Evolutionary conservation across 2,888 invertebrate genomes (phyloP).

Genomic region (Mycogona germanica): DNA sequence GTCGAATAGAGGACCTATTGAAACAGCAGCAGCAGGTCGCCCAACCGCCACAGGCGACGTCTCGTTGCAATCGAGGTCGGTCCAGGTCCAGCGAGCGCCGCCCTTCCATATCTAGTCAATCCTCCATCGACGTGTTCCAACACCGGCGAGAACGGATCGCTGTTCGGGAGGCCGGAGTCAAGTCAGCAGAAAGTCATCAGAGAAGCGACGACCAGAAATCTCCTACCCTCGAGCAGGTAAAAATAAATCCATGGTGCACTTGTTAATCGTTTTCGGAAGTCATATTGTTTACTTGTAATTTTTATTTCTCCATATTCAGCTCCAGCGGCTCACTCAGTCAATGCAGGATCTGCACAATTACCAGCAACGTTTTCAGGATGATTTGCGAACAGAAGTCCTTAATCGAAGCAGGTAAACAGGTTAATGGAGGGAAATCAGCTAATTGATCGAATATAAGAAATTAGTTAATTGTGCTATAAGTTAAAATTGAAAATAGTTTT

Average conservation of each 20-base stretch:
- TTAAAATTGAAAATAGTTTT: too few relatives aligned
- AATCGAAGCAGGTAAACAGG: not conserved
- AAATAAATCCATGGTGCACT: too few relatives aligned
- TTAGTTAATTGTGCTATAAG: too few relatives aligned
- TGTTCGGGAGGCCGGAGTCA: too few relatives aligned
- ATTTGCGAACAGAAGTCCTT: not conserved
- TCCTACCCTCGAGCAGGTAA: not conserved
- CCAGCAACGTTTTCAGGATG: slow-evolving; percentile 1
- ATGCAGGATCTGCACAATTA: slow-evolving; percentile 10
- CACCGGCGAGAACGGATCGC: not conserved
- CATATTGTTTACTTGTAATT: not conserved
- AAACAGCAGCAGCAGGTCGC: too few relatives aligned
- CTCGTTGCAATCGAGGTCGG: too few relatives aligned
- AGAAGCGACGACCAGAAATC: not conserved
- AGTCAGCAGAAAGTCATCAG: not conserved
- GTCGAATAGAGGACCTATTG: too few relatives aligned
- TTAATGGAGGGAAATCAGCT: too few relatives aligned
- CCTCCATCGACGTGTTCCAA: not conserved
- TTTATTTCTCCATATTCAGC: not conserved
- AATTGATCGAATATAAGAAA: too few relatives aligned
- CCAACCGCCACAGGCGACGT: too few relatives aligned
- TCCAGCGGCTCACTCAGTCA: not conserved
- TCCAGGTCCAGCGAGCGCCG: too few relatives aligned
- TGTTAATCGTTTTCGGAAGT: not conserved
- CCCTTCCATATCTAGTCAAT: not conserved